These are phyloP conservation scores for Pterocles gutturalis DNA, from an alignment of 2,113 vertebrate species.

Conservation along the genomic window DNA sequence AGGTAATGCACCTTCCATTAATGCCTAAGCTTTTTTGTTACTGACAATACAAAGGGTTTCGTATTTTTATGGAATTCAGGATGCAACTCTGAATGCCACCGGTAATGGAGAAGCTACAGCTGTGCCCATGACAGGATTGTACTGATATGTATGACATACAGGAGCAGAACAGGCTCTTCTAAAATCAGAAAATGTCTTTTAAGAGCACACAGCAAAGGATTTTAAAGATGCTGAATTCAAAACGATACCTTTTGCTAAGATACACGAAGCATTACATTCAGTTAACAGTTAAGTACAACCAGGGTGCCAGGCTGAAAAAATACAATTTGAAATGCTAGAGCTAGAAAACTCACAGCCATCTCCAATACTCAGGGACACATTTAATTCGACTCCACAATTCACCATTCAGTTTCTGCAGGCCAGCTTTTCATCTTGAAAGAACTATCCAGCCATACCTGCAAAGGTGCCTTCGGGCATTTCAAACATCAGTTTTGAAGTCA, in stretches of 20 bases:
- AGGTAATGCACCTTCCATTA: background rate
- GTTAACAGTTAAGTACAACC: background rate
- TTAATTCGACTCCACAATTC: background rate
- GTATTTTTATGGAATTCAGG: background rate
- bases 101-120: background rate
- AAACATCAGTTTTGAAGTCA: background rate
- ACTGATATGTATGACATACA: background rate
- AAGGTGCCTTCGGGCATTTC: background rate
- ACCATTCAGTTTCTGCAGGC: background rate
- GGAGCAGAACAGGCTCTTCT: background rate
- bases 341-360: background rate
- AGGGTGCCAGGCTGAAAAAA: background rate
- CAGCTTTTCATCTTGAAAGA: background rate
- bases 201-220: background rate
- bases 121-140: background rate
- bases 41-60: background rate
- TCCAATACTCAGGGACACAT: background rate
- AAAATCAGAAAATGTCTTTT: background rate
- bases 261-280: background rate
- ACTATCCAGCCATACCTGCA: background rate
- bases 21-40: background rate
- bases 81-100: background rate
- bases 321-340: background rate
- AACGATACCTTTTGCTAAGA: background rate
- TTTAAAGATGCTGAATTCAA: background rate